A percentile compares a stretch with the other conserved stretches of the same genome.
These are phyloP conservation scores for Bacillus rossius DNA, from an alignment of 1,140 invertebrate genomes.

Conservation along the genomic window DNA sequence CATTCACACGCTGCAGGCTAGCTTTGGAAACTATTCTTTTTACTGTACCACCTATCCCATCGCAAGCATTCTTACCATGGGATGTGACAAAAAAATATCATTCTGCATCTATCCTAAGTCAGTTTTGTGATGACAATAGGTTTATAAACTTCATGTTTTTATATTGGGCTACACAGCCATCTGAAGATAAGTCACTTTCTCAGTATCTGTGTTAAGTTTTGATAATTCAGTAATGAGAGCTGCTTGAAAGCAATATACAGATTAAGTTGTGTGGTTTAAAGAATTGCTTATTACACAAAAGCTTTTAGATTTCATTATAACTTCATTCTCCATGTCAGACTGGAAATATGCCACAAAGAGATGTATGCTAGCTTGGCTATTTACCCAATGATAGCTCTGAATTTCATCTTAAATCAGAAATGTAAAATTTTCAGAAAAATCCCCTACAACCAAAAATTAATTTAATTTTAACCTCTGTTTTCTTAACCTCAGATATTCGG, in stretches of 20 bases:
- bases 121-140: slow-evolving; percentile 21
- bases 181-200: slow-evolving; percentile 25
- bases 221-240: slow-evolving; percentile 6
- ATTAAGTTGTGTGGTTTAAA: slow-evolving; percentile 14
- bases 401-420: slow-evolving; percentile 26
- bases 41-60: neutral
- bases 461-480: neutral
- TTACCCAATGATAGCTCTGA: slow-evolving; percentile 26
- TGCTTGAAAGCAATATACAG: slow-evolving; percentile 20
- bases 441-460: slow-evolving; percentile 17
- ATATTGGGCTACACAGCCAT: slow-evolving; percentile 33
- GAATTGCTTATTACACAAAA: slow-evolving; percentile 17
- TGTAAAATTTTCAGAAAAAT: slow-evolving; percentile 29
- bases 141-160: slow-evolving; percentile 33
- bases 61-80: neutral
- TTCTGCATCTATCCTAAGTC: slow-evolving; percentile 31
- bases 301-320: slow-evolving; percentile 3
- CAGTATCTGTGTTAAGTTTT: neutral
- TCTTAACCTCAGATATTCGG: neutral
- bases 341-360: slow-evolving; percentile 23
- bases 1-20: neutral
- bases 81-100: slow-evolving; percentile 33
- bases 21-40: neutral
- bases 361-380: slow-evolving; percentile 26
- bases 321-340: neutral